Evolutionary conservation across 2,888 invertebrate genomes (phyloP), one percentile per base, ranked within the genome.

Genomic region (Seira ritae): DNA sequence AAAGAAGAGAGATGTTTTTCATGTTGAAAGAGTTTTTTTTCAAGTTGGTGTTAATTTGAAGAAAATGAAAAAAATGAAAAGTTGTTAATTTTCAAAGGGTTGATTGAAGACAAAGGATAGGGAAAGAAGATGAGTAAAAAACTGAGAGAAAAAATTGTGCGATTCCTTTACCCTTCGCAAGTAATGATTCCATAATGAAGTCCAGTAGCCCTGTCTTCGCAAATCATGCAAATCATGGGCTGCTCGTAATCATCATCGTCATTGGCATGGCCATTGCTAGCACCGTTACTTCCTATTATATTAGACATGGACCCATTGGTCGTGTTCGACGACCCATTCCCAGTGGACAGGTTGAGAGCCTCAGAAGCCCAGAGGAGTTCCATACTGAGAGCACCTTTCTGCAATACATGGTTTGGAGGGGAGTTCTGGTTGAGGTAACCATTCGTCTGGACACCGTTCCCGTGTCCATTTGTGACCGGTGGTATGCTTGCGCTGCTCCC

Each of bases 101-200:
- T 62, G 62, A 62, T n/a, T 19, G n/a, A 10, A 62, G 46, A 24
- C 3, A 70, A 20, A 20, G 46, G 55, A 66, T 17, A 69, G 66
- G 23, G 31, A 69, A 31, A 74, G 80, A 50, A 19, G 62, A 72
- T n/a, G n/a, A n/a, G n/a, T n/a, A 74, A 42, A 24, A 69, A 69
- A 46, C 31, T 50, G 42, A 75, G 46, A 23, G 20, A 67, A 46
- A 46, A 23, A n/a, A 71, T 67, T 62, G 50, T 68, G 42, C 10
- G 31, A 68, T 60, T 68, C 20, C 46, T 92, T 92, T 91, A 95
- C 93, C 99, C 99, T 92, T 99, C 99, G 92, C 99, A 99, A 80
- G 99, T 99, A 90, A 98, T 98, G 91, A 99, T 98, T 86, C 99
- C 99, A 91, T 99, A 99, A 91, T 99, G 99, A 80, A 99, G 93